Conservation (phyloP, 2,888 invertebrate species). For the Ennomos erosarius region DNA sequence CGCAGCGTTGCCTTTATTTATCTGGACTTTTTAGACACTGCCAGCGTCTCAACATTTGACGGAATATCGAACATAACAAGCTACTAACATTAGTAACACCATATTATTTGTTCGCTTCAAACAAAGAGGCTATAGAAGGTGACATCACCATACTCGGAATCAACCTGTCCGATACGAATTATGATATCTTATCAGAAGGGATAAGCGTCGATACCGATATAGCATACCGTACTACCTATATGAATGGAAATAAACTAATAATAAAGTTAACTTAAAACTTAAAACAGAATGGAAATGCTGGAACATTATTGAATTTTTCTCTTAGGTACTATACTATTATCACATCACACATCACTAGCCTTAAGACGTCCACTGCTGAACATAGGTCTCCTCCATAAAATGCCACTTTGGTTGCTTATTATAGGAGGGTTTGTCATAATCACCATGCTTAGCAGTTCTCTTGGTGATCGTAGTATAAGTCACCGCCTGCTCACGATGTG, state of each 20-base stretch:
- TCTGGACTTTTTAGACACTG: too few relatives aligned
- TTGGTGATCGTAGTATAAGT: too few relatives aligned
- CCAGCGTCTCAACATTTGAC: too few relatives aligned
- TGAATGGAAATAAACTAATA: constrained; percentile 16
- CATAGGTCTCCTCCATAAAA: too few relatives aligned
- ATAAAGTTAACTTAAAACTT: not conserved
- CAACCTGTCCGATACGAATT: constrained; percentile 28
- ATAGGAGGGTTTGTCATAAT: too few relatives aligned
- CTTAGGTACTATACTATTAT: not conserved
- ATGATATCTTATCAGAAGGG: constrained; percentile 34
- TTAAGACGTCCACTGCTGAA: too few relatives aligned
- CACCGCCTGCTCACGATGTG: too few relatives aligned
- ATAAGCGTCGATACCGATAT: constrained; percentile 26
- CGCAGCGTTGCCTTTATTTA: too few relatives aligned
- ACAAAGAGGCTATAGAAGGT: constrained; percentile 38
- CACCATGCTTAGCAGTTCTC: too few relatives aligned
- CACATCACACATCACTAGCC: too few relatives aligned
- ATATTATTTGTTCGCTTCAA: constrained; percentile 18
- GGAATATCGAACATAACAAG: not conserved
- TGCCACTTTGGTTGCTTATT: too few relatives aligned
- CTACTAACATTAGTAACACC: not conserved
- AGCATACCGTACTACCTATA: constrained; percentile 10
- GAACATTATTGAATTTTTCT: not conserved
- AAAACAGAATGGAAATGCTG: not conserved
- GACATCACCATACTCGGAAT: constrained; percentile 36